A percentile compares a stretch with the other conserved stretches of the same genome.
phyloP scores from a whole-genome alignment of 2,888 invertebrate species.

The Siphonodentalium dalli region DNA sequence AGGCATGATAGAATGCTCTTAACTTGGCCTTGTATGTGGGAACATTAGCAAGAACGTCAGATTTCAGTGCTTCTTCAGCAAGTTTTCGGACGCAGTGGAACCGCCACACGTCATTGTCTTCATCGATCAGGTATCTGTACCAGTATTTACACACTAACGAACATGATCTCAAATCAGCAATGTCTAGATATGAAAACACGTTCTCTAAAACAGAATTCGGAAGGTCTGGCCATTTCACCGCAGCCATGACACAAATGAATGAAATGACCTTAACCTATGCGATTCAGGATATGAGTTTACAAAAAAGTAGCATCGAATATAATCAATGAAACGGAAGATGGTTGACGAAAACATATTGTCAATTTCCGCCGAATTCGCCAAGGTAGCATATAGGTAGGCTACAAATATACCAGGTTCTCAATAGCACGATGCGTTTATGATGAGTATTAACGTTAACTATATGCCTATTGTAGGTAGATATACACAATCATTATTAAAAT shows the following conservation, averaged over 20 bases:
- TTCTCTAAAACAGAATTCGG: conserved; percentile 55
- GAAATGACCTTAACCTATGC: no score
- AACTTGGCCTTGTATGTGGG: conserved; percentile 92
- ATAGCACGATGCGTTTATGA: no score
- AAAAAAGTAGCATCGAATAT: no score
- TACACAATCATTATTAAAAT: no score
- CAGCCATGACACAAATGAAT: conserved; percentile 57
- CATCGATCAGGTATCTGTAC: conserved; percentile 88
- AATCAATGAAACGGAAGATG: no score
- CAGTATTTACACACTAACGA: conserved; percentile 92
- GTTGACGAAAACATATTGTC: no score
- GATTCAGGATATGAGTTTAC: no score
- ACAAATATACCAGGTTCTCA: no score
- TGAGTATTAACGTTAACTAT: no score
- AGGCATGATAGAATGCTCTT: conserved; percentile 87
- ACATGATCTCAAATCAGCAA: conserved; percentile 87
- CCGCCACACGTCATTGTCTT: conserved; percentile 95
- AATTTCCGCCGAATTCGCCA: no score
- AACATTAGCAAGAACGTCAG: conserved; percentile 86
- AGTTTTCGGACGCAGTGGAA: conserved; percentile 85
- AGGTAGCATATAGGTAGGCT: no score
- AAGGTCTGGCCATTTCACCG: conserved; percentile 52
- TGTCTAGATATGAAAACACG: conserved; percentile 83
- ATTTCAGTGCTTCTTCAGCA: conserved; percentile 86
- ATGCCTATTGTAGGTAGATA: no score